phyloP scores from a whole-genome alignment of 2,888 invertebrate genomes.

The Himalopsyche japonica region DNA sequence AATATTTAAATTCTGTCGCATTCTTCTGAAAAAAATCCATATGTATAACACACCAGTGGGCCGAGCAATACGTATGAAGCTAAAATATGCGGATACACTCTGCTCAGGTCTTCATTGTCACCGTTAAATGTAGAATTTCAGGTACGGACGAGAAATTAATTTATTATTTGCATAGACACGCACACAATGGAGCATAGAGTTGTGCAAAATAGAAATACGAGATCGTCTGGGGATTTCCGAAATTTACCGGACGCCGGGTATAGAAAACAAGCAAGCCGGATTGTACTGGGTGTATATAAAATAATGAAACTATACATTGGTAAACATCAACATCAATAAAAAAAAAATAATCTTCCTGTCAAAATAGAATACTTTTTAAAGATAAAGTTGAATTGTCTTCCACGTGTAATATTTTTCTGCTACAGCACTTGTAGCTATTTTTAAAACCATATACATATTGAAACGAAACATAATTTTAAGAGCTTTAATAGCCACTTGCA shows the following conservation, averaged over 20 bases:
- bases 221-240: background rate
- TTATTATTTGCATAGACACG: slow-evolving; percentile 1
- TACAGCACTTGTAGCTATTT: no score
- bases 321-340: background rate
- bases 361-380: no score
- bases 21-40: background rate
- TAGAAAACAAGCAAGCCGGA: background rate
- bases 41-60: background rate
- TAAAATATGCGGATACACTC: background rate
- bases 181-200: background rate
- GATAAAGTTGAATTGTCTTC: no score
- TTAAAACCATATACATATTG: no score
- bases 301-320: background rate
- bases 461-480: no score
- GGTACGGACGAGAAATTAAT: slow-evolving; percentile 21
- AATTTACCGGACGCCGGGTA: background rate
- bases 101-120: background rate
- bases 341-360: no score
- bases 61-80: background rate
- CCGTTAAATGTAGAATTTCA: slow-evolving; percentile 23
- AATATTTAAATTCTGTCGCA: background rate
- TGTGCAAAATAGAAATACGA: background rate
- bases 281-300: background rate
- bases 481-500: no score
- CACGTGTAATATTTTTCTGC: no score